Percentiles rank a stretch among this genome's conserved stretches.
Conservation (phyloP, 1,140 invertebrate genomes). For the Diabrotica undecimpunctata region DNA sequence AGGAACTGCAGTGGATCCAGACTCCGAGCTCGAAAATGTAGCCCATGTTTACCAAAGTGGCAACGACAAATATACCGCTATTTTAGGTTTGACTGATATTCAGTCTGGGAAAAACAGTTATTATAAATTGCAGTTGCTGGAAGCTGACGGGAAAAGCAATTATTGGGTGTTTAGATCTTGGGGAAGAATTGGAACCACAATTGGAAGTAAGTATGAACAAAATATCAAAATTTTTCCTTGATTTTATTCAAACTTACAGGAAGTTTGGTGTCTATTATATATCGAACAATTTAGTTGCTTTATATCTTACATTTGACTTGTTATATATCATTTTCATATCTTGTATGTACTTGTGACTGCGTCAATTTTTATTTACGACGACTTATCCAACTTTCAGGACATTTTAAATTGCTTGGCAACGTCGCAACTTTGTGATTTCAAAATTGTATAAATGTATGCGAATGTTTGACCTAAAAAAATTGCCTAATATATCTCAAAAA, state of each 20-base stretch:
- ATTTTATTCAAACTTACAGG: background rate
- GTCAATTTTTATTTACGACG: too few relatives aligned
- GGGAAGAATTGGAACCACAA: constrained; percentile 93
- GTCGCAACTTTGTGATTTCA: too few relatives aligned
- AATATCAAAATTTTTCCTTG: background rate
- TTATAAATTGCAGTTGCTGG: constrained; percentile 91
- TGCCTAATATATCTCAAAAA: too few relatives aligned
- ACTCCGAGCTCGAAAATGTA: constrained; percentile 72
- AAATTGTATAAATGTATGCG: too few relatives aligned
- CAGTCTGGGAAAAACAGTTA: constrained; percentile 86
- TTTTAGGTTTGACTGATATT: constrained; percentile 83
- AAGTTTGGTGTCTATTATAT: background rate
- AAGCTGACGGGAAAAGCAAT: constrained; percentile 65
- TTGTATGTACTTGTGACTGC: too few relatives aligned
- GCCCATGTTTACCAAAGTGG: constrained; percentile 74
- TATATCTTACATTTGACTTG: too few relatives aligned
- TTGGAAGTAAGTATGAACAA: constrained; percentile 58
- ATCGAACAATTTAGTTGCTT: too few relatives aligned
- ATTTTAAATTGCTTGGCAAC: too few relatives aligned
- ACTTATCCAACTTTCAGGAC: too few relatives aligned
- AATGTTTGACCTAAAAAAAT: too few relatives aligned
- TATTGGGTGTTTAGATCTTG: constrained; percentile 61
- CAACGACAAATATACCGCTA: constrained; percentile 68
- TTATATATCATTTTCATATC: too few relatives aligned
- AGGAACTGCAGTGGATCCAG: constrained; percentile 86